Percentiles rank a stretch among this genome's conserved stretches.
Evolutionary conservation across 2,797 vertebrate genomes (phyloP).

Genomic region (Cynodonichthys magdalenae): DNA sequence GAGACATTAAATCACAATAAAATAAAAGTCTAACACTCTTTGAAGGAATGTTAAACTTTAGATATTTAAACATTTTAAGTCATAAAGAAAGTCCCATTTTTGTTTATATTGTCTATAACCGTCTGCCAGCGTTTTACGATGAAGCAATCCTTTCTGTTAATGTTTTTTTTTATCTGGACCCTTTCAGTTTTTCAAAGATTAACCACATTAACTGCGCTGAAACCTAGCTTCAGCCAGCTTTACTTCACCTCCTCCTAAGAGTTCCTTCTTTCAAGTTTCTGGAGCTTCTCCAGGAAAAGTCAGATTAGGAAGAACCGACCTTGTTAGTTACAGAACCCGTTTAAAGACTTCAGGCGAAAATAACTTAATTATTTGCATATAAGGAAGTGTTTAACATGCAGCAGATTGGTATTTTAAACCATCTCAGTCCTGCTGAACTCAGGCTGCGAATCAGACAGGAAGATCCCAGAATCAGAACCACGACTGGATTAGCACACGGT

Average conservation of each 20-base stretch:
- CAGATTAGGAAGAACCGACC: too few species aligned
- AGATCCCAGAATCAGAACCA: slow-evolving; percentile 51
- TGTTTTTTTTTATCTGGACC: neutral
- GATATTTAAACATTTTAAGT: too few species aligned
- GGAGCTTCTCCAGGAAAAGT: neutral
- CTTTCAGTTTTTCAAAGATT: slow-evolving; percentile 6
- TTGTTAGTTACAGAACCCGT: too few species aligned
- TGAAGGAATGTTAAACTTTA: too few species aligned
- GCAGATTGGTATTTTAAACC: neutral
- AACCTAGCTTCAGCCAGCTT: neutral
- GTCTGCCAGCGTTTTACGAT: neutral
- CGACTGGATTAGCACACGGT: slow-evolving; percentile 57
- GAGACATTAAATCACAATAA: too few species aligned
- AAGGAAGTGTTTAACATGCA: slow-evolving; percentile 27
- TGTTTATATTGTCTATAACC: too few species aligned
- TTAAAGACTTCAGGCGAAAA: too few species aligned
- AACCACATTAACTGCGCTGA: slow-evolving; percentile 24
- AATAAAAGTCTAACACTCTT: too few species aligned
- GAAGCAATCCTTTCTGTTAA: neutral
- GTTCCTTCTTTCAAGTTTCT: too few species aligned
- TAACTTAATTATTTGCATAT: too few species aligned
- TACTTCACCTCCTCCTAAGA: too few species aligned
- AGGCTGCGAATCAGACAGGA: slow-evolving; percentile 57
- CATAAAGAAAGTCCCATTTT: too few species aligned
- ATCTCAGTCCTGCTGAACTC: slow-evolving; percentile 48